phyloP scores from a whole-genome alignment of 2,888 invertebrate species.

The Vesta saturnalis region DNA sequence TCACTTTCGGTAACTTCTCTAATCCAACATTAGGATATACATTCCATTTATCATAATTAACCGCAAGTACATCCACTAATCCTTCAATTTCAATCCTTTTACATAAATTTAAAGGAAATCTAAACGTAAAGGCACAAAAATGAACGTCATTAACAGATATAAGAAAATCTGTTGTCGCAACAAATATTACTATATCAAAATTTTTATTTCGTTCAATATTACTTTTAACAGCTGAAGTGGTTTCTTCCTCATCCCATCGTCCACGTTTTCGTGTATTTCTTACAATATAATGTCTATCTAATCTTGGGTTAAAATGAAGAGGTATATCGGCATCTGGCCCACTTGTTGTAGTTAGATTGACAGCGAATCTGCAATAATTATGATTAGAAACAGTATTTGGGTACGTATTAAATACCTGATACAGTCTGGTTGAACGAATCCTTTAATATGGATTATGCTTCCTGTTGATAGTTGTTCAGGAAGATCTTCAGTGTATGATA shows the following conservation, averaged over 20 bases:
- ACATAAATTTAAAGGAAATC: conserved; percentile 69
- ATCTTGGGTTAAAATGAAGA: conserved; percentile 83
- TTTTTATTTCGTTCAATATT: conserved; percentile 63
- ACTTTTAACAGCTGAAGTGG: conserved; percentile 64
- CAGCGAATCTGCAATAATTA: conserved; percentile 67
- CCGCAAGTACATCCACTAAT: conserved; percentile 17
- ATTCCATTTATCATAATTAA: conserved; percentile 43
- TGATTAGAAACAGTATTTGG: background rate
- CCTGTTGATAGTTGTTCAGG: conserved; percentile 48
- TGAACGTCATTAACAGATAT: conserved; percentile 80
- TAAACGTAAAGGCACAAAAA: conserved; percentile 75
- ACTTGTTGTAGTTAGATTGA: conserved; percentile 68
- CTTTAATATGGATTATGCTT: conserved; percentile 46
- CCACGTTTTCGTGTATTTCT: conserved; percentile 75
- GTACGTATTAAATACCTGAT: conserved; percentile 22
- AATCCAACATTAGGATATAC: conserved; percentile 49
- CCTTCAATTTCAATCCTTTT: conserved; percentile 72
- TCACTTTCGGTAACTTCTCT: background rate
- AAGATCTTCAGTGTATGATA: conserved; percentile 47
- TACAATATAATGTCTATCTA: conserved; percentile 81
- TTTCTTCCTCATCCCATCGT: conserved; percentile 82
- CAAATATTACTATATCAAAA: conserved; percentile 69
- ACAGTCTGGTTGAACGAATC: conserved; percentile 22
- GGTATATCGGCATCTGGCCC: conserved; percentile 65
- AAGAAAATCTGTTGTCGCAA: conserved; percentile 70